Evolutionary conservation across 2,888 invertebrate species (phyloP).

Genomic region (Octonoba sinensis): DNA sequence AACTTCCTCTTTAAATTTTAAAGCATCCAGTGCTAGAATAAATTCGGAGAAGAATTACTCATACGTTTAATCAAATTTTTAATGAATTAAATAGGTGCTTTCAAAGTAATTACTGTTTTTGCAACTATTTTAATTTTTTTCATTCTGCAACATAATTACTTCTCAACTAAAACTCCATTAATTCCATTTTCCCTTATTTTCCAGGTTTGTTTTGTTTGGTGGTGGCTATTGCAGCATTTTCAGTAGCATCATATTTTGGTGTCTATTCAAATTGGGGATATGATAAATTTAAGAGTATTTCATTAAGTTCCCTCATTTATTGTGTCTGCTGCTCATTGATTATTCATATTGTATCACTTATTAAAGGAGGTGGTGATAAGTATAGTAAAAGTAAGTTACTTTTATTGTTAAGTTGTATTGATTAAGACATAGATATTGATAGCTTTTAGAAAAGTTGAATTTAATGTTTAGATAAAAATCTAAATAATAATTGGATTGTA

Average conservation of each 20-base stretch:
- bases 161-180: too few species aligned
- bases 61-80: too few species aligned
- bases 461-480: too few species aligned
- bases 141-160: too few species aligned
- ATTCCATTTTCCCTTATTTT: not conserved
- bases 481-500: not conserved
- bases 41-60: too few species aligned
- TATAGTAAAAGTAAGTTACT: conserved; percentile 20
- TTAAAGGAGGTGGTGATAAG: conserved; percentile 14
- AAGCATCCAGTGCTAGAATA: too few species aligned
- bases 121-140: too few species aligned
- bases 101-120: too few species aligned
- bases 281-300: conserved; percentile 29
- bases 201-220: conserved; percentile 29
- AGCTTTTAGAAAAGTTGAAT: too few species aligned
- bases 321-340: conserved; percentile 7
- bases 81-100: too few species aligned
- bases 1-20: too few species aligned
- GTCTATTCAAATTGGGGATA: conserved; percentile 48
- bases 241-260: conserved; percentile 27
- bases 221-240: conserved; percentile 12
- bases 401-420: not conserved
- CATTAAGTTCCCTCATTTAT: conserved; percentile 34
- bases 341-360: conserved; percentile 19
- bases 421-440: too few species aligned